phyloP scores from a whole-genome alignment of 2,797 vertebrate species.

The Channa striata region DNA sequence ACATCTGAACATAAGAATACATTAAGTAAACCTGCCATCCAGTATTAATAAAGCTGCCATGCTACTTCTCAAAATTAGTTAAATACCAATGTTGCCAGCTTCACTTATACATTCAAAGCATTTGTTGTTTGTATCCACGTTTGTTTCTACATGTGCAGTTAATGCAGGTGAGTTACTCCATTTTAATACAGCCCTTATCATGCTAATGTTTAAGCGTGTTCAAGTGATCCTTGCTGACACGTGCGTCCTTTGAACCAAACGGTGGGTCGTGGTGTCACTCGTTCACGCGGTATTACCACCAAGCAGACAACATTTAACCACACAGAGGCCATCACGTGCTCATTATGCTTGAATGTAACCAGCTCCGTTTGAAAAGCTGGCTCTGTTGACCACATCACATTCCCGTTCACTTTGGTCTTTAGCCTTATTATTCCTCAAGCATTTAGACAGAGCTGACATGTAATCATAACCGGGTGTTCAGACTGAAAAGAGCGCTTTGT shows the following conservation, averaged over 20 bases:
- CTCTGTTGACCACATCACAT: constrained; percentile 48
- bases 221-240: constrained; percentile 44
- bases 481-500: constrained; percentile 17
- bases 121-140: constrained; percentile 35
- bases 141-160: constrained; percentile 21
- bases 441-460: background rate
- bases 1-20: constrained; percentile 19
- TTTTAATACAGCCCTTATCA: background rate
- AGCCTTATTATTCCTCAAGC: constrained; percentile 22
- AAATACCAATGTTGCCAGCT: constrained; percentile 21
- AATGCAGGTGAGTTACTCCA: constrained; percentile 3
- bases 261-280: constrained; percentile 11
- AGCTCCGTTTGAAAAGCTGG: constrained; percentile 20
- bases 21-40: constrained; percentile 45
- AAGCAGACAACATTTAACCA: constrained; percentile 4
- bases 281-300: constrained; percentile 3
- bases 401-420: constrained; percentile 49
- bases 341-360: constrained; percentile 58
- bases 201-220: constrained; percentile 22
- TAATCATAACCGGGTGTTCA: constrained; percentile 20
- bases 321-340: constrained; percentile 3
- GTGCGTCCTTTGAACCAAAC: constrained; percentile 31
- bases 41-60: constrained; percentile 60
- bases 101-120: constrained; percentile 13
- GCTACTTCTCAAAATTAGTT: constrained; percentile 10